Evolutionary conservation across 92 coral and sea anemone genomes (phyloP), one percentile per base, ranked within the genome.

Genomic region (Palythoa heliodiscus): DNA sequence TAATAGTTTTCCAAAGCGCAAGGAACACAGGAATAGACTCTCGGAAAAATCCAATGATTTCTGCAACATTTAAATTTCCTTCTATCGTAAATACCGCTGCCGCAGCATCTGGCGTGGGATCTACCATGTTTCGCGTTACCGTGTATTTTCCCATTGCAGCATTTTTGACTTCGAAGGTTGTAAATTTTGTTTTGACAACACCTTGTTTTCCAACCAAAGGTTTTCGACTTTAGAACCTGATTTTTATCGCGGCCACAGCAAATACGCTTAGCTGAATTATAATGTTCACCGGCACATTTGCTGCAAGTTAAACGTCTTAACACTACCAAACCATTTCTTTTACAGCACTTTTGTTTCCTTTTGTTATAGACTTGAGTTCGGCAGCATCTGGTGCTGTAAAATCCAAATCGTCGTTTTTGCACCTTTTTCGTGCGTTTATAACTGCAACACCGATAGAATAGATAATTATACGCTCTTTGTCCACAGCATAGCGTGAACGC

Each of bases 1-100:
- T 78, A 78, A 78, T 60, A 78, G 9, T n/a, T 22, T 19, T 7
- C 39, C 19, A 75, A 54, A 17, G 71, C 83, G 53, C 83, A 78
- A 10, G 72, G 54, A 60, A 78, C 52, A 17, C 83, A 78, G 54
- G 71, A 78, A 61, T 25, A 39, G 17, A 57, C 29, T 20, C 61
- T 78, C 35, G 9, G 8, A 47, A 78, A 53, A 16, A 78, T 19
- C 9, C 14, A 11, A 5, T 72, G 83, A 15, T 19, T 19, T 15
- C 53, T 38, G 70, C 83, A 78, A 66, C 83, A 78, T 22, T 17
- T 19, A 7, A 7, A 19, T 6, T 8, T 9, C 5, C 9, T 22
- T 3, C 71, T 60, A 52, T 77, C n/a, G 70, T 29, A 77, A 57
- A 77, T 19, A 3, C 19, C 38, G 29, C 29, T 60, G 7, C 70